Percentiles rank a stretch among this genome's conserved stretches.
Conservation (phyloP, 2,797 vertebrate species). For the Semotilus atromaculatus region DNA sequence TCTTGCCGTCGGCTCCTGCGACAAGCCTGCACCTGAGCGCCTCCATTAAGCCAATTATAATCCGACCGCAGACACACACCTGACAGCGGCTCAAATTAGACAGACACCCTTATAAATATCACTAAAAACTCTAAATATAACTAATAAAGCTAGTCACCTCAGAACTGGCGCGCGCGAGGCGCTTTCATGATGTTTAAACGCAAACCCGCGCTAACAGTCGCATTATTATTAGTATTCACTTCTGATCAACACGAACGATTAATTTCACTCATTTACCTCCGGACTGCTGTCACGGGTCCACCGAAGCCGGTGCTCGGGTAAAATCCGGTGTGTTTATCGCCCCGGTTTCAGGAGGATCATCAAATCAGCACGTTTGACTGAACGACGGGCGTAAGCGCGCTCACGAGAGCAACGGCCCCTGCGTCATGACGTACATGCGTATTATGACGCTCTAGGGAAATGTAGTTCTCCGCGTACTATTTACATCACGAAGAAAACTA, state of each 20-base stretch:
- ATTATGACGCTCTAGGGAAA: background rate
- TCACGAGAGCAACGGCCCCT: background rate
- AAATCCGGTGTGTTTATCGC: background rate
- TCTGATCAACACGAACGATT: background rate
- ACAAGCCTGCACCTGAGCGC: conserved; percentile 9
- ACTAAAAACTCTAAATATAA: background rate
- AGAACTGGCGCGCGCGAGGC: too few relatives aligned
- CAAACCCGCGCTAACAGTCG: background rate
- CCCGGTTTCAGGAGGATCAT: background rate
- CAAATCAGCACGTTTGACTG: conserved; percentile 43
- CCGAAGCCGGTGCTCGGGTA: background rate
- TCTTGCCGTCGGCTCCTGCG: background rate
- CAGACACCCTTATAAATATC: fast-evolving
- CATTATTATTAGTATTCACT: background rate
- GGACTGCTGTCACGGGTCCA: background rate
- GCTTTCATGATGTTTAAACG: background rate
- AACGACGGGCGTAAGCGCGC: background rate
- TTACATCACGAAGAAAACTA: background rate
- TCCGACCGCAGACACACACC: conserved; percentile 14
- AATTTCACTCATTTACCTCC: background rate
- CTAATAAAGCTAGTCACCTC: background rate
- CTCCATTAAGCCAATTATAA: conserved; percentile 73
- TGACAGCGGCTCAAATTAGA: background rate
- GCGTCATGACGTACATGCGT: background rate
- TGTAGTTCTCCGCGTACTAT: background rate